Conservation (phyloP, 2,888 invertebrate genomes). For the Drosophila hamatofila region DNA sequence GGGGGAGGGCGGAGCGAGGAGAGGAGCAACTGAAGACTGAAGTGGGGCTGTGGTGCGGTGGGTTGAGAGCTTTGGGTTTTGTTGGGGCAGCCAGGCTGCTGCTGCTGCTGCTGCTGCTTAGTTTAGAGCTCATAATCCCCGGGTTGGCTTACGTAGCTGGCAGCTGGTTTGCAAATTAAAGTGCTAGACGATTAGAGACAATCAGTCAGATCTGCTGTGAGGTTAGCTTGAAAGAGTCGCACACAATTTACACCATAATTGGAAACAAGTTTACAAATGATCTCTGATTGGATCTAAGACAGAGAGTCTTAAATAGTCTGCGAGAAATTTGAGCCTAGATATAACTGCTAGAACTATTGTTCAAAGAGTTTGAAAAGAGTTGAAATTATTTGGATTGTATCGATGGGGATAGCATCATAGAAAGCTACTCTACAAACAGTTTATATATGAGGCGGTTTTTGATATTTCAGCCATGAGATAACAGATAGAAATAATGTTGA, state of each 20-base stretch:
- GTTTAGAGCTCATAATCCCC: constrained; percentile 62
- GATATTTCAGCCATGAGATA: no score
- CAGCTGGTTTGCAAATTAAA: constrained; percentile 75
- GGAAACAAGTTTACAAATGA: neutral
- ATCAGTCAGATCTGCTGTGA: constrained; percentile 61
- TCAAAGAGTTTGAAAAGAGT: no score
- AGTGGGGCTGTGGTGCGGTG: neutral
- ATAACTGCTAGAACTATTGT: no score
- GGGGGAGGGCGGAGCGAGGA: neutral
- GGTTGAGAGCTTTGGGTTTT: constrained; percentile 5
- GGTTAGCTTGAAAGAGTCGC: constrained; percentile 16
- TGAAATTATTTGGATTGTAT: no score
- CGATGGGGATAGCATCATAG: no score
- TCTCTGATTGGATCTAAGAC: no score
- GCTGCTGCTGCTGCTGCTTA: constrained; percentile 15
- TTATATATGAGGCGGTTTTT: no score
- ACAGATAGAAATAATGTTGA: no score
- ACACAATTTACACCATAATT: neutral
- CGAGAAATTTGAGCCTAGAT: no score
- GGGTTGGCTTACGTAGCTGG: constrained; percentile 69
- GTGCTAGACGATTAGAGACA: constrained; percentile 72
- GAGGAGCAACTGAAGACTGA: neutral
- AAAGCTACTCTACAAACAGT: no score
- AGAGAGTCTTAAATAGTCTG: no score
- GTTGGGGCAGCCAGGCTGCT: constrained; percentile 16